Evolutionary conservation across 35 echinoderm and acorn worm species (phyloP), one percentile per base, ranked within the genome.

Genomic region (Lytechinus pictus): DNA sequence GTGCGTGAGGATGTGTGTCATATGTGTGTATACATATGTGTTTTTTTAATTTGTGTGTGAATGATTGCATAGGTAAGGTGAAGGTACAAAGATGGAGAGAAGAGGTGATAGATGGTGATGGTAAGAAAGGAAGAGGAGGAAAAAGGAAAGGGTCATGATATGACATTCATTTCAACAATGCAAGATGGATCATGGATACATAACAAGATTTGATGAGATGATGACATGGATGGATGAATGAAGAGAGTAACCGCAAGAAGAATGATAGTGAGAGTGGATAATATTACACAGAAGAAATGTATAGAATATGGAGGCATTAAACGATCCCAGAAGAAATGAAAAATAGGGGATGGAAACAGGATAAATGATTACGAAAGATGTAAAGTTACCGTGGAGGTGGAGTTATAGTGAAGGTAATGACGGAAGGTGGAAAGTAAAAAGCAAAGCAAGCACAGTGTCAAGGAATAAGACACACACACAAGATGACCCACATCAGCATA

Each of bases 401-500:
- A 90, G 0, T 44, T 44, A 10, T 44, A 21, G 29, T 52, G 88
- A 54, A n/a, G 88, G 88, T 90, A 27, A n/a, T 54, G 16, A 33
- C 44, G 66, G 66, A 24, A 79, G 66, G 66, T 79, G 66, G 16
- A 79, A 60, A 79, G 52, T 90, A 21, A 90, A 89, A 52, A 90
- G 88, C 88, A 90, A 90, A 90, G 88, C 88, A 90, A 52, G 88
- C 88, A 90, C 9, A 29, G 7, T 28, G 52, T 44, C 52, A 52
- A 54, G 88, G 88, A 52, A 14, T 14, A 33, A 90, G 28, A 90
- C 88, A 90, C 88, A 90, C 24, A 89, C 88, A 90, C 88, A 90
- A 52, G 52, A 44, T 44, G 88, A 90, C 88, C 28, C 52, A 90
- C 88, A 52, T 90, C 66, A 79, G 66, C 66, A 79, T 44, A 44